Base-by-base conservation (phyloP, 2,888 invertebrate species). In the Brachypalpus laphriformis region DNA sequence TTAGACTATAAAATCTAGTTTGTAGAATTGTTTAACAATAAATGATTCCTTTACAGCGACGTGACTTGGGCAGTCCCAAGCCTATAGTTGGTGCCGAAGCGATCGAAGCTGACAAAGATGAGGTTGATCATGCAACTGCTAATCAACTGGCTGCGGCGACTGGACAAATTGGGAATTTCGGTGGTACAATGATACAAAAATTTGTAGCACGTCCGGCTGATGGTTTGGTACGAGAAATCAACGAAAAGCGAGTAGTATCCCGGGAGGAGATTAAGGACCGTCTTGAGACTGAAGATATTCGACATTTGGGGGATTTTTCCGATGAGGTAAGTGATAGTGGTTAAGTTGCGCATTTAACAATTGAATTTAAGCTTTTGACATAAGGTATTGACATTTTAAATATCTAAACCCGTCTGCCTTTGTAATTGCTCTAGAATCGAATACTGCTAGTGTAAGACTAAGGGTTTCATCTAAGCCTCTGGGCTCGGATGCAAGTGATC, bases 261-360 rank as follows among this genome's bases (percentile, higher is more conserved):
- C 94, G 96, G 81, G 96, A 97, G 92, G 95, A 97, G 90, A 95
- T 95, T 51, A 96, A 97, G 89, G 95, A 97, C 88, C 94, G 95
- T 40, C 93, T 95, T 86, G 97, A 97, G 92, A 97, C 96, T 0
- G 97, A 97, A 92, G 96, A 97, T 92, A 94, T 96, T 78, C 95
- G 95, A 88, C 96, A 97, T 89, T 93, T 95, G 71, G 97, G 97
- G 34, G 96, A 97, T 90, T 96, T 97, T 89, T 96, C 96, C 63
- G 97, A 97, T 92, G 95, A 97, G 94, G 97, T 97, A 89, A 94
- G 94, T 93, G n/a, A n/a, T n/a, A n/a, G n/a, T n/a, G n/a, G n/a
- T n/a, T n/a, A n/a, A n/a, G n/a, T n/a, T n/a, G n/a, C n/a, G n/a
- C n/a, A n/a, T n/a, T n/a, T n/a, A n/a, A n/a, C n/a, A n/a, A n/a